Conservation (phyloP, 2,113 vertebrate species). For the Myanophis thanlyinensis region DNA sequence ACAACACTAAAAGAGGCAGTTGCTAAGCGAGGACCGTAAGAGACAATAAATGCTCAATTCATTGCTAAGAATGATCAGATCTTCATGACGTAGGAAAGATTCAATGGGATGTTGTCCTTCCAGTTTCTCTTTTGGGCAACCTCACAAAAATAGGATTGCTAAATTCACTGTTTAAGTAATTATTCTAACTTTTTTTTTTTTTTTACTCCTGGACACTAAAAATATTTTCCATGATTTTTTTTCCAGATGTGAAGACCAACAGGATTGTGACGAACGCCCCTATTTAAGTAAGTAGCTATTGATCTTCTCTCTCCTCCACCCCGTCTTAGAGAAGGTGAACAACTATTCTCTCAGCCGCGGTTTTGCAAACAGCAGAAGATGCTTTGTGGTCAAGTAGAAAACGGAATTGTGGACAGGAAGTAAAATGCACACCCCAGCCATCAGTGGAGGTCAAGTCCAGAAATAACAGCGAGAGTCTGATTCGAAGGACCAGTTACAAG, state of each 20-base stretch:
- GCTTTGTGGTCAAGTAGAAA: neutral
- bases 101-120: neutral
- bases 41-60: neutral
- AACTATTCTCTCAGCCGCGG: neutral
- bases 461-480: neutral
- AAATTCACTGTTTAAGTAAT: neutral
- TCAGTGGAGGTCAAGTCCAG: neutral
- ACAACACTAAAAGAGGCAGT: neutral
- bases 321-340: neutral
- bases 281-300: constrained; percentile 55
- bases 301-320: rapidly evolving
- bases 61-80: neutral
- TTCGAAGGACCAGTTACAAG: neutral
- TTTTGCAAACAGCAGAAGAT: neutral
- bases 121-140: neutral
- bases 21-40: neutral
- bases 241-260: constrained; percentile 22
- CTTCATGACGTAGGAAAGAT: neutral
- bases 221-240: neutral
- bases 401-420: neutral
- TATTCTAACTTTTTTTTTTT: neutral
- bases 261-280: constrained; percentile 46
- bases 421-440: neutral
- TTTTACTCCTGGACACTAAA: neutral
- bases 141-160: neutral